A percentile compares a stretch with the other conserved stretches of the same genome.
These are phyloP conservation scores for Phymatocera aterrima DNA, from an alignment of 2,888 invertebrate genomes.

Conservation along the genomic window DNA sequence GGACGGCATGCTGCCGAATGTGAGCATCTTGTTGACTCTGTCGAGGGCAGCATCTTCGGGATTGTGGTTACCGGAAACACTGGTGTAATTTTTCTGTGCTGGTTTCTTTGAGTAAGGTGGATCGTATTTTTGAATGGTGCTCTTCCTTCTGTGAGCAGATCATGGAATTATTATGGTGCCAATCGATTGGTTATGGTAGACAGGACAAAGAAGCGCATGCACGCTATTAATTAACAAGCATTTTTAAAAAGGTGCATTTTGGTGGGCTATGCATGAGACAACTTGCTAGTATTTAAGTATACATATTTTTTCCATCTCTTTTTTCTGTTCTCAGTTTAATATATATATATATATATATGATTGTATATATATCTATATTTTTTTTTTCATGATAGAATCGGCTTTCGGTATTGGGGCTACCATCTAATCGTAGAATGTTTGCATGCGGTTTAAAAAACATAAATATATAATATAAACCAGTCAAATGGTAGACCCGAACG, in stretches of 20 bases:
- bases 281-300: constrained; percentile 29
- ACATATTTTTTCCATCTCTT: background rate
- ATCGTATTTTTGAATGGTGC: constrained; percentile 92
- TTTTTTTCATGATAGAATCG: constrained; percentile 13
- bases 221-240: constrained; percentile 49
- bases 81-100: constrained; percentile 84
- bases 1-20: constrained; percentile 85
- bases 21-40: constrained; percentile 88
- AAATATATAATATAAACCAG: constrained; percentile 64
- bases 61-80: constrained; percentile 82
- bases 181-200: constrained; percentile 52
- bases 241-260: constrained; percentile 40
- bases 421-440: constrained; percentile 54
- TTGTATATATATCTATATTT: constrained; percentile 49
- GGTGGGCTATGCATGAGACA: constrained; percentile 46
- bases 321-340: constrained; percentile 32
- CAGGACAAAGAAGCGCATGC: constrained; percentile 67
- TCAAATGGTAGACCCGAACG: constrained; percentile 63
- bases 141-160: constrained; percentile 84
- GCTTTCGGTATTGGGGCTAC: constrained; percentile 58
- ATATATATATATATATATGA: constrained; percentile 21
- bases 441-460: constrained; percentile 61
- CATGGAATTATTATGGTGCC: constrained; percentile 44
- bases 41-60: constrained; percentile 89
- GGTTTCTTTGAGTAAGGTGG: constrained; percentile 92